Evolutionary conservation across 2,888 invertebrate species (phyloP).

Genomic region (Incurvaria masculella): DNA sequence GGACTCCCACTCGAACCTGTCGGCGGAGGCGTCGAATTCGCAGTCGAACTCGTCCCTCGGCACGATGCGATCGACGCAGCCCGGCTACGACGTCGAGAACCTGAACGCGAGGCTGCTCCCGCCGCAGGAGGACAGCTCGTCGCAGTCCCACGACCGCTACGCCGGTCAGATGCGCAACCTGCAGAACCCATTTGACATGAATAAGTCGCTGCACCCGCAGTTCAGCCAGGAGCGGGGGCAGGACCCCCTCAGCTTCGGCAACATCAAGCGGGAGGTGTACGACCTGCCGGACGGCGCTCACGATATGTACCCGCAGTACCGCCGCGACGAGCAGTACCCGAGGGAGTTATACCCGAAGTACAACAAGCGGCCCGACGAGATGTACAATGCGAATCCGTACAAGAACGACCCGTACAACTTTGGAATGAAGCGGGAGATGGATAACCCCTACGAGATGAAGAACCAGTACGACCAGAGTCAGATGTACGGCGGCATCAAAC

Average conservation of each 20-base stretch:
- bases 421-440: slow-evolving; percentile 18
- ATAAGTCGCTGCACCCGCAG: slow-evolving; percentile 11
- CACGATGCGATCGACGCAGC: slow-evolving; percentile 7
- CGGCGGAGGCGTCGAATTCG: slow-evolving; percentile 15
- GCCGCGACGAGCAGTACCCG: slow-evolving; percentile 19
- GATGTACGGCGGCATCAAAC: slow-evolving; percentile 23
- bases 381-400: background rate
- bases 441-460: slow-evolving; percentile 21
- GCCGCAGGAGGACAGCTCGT: slow-evolving; percentile 15
- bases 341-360: slow-evolving; percentile 14
- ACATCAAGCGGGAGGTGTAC: slow-evolving; percentile 21
- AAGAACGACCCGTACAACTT: slow-evolving; percentile 11
- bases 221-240: slow-evolving; percentile 18
- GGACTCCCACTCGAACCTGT: slow-evolving; percentile 8
- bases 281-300: slow-evolving; percentile 35
- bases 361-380: slow-evolving; percentile 13
- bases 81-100: slow-evolving; percentile 10
- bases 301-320: slow-evolving; percentile 41
- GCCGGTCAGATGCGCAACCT: slow-evolving; percentile 6
- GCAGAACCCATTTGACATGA: slow-evolving; percentile 16
- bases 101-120: slow-evolving; percentile 4
- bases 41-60: slow-evolving; percentile 13
- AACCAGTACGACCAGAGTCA: slow-evolving; percentile 1
- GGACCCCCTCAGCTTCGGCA: slow-evolving; percentile 17
- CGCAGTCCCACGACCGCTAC: slow-evolving; percentile 13